phyloP scores from a whole-genome alignment of 2,113 vertebrate species.

The Arizona elegans region DNA sequence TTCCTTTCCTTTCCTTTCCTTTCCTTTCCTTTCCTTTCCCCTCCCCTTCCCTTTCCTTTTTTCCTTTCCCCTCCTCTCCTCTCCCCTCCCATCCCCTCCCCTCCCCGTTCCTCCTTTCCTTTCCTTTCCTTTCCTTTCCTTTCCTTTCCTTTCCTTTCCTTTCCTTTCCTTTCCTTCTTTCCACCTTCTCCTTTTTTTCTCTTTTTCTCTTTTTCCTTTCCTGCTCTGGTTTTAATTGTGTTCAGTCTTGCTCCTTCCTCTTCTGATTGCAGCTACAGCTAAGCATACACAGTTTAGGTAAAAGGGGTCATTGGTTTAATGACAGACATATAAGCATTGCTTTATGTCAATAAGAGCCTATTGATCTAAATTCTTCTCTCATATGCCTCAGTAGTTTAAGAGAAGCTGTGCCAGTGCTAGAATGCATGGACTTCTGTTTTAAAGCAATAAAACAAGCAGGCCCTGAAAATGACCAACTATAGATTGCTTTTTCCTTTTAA shows the following conservation, averaged over 20 bases:
- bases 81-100: too few relatives aligned
- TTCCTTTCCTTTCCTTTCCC: not conserved
- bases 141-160: not conserved
- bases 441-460: constrained; percentile 17
- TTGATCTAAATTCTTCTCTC: not conserved
- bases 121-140: not conserved
- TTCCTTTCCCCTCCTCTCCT: too few relatives aligned
- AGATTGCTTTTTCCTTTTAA: not conserved
- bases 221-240: not conserved
- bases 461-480: not conserved
- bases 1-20: not conserved
- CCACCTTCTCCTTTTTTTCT: too few relatives aligned
- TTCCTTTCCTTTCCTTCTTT: too few relatives aligned
- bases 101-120: not conserved
- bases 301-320: not conserved
- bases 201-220: not conserved
- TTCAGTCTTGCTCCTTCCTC: not conserved
- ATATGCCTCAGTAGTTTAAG: constrained; percentile 1
- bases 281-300: not conserved
- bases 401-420: not conserved
- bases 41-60: too few relatives aligned
- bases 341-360: constrained; percentile 13
- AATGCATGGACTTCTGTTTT: not conserved
- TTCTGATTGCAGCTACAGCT: not conserved
- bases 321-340: not conserved